Percentiles rank a stretch among this genome's conserved stretches.
Conservation (phyloP, 2,888 invertebrate genomes). For the Lepidochrysops patricia region DNA sequence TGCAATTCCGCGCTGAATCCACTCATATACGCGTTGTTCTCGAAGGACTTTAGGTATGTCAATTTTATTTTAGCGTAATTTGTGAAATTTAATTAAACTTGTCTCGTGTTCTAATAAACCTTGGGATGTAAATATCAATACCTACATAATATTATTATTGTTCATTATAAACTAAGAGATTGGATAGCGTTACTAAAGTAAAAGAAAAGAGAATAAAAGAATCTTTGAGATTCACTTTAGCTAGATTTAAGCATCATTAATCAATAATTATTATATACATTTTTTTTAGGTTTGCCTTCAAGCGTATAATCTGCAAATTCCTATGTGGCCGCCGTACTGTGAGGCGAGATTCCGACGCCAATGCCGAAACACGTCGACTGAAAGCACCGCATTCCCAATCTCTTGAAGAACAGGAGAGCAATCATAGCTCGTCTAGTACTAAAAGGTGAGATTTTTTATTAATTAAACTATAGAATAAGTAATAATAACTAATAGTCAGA, state of each 20-base stretch:
- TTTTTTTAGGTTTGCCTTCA: constrained; percentile 86
- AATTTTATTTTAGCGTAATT: not conserved
- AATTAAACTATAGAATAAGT: no score
- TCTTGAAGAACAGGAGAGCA: constrained; percentile 45
- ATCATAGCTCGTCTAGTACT: constrained; percentile 22
- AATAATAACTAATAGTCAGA: no score
- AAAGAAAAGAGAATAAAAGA: no score
- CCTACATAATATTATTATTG: no score
- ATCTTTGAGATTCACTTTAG: not conserved
- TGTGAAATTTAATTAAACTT: no score
- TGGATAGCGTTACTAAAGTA: no score
- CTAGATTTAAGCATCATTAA: no score
- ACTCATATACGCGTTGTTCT: constrained; percentile 94
- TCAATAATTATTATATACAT: no score
- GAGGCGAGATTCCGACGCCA: constrained; percentile 49
- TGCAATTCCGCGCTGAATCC: constrained; percentile 98
- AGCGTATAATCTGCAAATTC: constrained; percentile 91
- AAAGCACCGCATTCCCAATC: constrained; percentile 50
- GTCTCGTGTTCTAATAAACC: no score
- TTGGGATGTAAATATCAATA: no score
- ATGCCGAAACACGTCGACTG: constrained; percentile 33
- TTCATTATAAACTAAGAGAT: no score
- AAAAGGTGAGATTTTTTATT: not conserved
- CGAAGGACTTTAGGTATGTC: constrained; percentile 85
- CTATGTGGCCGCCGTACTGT: constrained; percentile 74